These are phyloP conservation scores for Thryonomys swinderianus DNA, from an alignment of 2,113 vertebrate species.

Conservation along the genomic window DNA sequence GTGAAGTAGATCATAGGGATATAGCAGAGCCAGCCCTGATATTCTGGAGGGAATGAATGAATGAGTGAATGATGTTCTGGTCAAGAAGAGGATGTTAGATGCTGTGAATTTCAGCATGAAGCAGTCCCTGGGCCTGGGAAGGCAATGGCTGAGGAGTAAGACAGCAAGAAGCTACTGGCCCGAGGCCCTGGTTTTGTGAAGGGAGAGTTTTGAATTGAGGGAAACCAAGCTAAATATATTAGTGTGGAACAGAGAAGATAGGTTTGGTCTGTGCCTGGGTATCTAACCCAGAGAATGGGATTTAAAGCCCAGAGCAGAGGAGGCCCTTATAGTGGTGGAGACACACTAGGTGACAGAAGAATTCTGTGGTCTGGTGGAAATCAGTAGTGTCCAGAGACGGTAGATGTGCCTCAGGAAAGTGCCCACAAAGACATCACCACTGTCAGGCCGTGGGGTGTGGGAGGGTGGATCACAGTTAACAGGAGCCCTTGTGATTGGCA, in stretches of 20 bases:
- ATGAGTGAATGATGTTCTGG: too few relatives aligned
- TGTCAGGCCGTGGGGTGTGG: not conserved
- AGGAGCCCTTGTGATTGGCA: not conserved
- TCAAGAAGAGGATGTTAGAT: too few relatives aligned
- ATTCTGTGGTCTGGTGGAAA: not conserved
- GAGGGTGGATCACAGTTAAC: not conserved
- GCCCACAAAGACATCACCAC: not conserved
- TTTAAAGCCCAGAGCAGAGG: not conserved
- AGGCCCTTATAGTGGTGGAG: not conserved
- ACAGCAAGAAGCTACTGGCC: not conserved
- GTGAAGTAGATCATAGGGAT: not conserved
- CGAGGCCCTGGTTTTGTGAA: not conserved
- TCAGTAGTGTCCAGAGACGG: not conserved
- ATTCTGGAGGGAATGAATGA: too few relatives aligned
- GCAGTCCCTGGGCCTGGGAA: too few relatives aligned
- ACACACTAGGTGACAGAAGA: not conserved
- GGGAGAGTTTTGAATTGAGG: not conserved
- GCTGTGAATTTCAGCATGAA: not conserved
- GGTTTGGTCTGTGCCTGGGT: not conserved
- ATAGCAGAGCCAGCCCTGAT: not conserved
- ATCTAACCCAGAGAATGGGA: not conserved
- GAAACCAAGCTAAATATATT: not conserved
- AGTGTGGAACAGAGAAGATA: not conserved
- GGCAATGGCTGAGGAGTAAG: too few relatives aligned
- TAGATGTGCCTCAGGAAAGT: not conserved